phyloP scores from a whole-genome alignment of 2,113 vertebrate genomes.

The Apaloderma vittatum region DNA sequence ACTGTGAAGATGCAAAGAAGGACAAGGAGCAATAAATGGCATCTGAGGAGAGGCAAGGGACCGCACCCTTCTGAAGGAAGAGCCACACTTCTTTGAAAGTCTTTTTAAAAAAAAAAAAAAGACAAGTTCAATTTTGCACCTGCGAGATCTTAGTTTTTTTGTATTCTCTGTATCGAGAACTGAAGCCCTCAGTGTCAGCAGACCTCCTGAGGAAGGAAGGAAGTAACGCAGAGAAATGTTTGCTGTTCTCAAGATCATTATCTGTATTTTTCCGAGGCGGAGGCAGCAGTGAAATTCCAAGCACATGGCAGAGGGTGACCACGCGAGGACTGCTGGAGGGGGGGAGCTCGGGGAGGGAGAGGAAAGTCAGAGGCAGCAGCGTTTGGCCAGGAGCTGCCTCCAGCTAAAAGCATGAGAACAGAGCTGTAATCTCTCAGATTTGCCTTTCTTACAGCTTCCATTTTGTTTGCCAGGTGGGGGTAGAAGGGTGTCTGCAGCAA shows the following conservation, averaged over 20 bases:
- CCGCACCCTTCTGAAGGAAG: constrained; percentile 69
- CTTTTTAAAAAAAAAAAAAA: constrained; percentile 61
- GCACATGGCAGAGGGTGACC: constrained; percentile 37
- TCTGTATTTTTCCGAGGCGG: constrained; percentile 69
- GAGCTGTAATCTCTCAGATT: constrained; percentile 60
- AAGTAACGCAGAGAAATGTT: constrained; percentile 73
- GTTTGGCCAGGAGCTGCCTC: background rate
- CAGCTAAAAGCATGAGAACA: constrained; percentile 28
- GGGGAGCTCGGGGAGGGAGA: constrained; percentile 26
- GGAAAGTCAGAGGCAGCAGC: background rate
- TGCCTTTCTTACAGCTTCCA: constrained; percentile 66
- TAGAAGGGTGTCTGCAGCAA: background rate
- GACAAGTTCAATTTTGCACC: constrained; percentile 84
- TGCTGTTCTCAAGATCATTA: constrained; percentile 73
- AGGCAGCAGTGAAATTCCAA: constrained; percentile 70
- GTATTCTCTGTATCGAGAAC: constrained; percentile 74
- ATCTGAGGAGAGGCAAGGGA: constrained; percentile 61
- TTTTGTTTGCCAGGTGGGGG: constrained; percentile 2
- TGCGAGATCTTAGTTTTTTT: constrained; percentile 80
- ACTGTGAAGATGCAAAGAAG: constrained; percentile 77
- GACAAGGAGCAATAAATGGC: constrained; percentile 84
- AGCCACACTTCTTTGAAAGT: constrained; percentile 66
- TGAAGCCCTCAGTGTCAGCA: constrained; percentile 76
- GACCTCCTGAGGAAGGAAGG: constrained; percentile 82
- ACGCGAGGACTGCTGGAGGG: constrained; percentile 37